These are phyloP conservation scores for Denticeps clupeoides DNA, from an alignment of 2,797 vertebrate species.

Conservation along the genomic window DNA sequence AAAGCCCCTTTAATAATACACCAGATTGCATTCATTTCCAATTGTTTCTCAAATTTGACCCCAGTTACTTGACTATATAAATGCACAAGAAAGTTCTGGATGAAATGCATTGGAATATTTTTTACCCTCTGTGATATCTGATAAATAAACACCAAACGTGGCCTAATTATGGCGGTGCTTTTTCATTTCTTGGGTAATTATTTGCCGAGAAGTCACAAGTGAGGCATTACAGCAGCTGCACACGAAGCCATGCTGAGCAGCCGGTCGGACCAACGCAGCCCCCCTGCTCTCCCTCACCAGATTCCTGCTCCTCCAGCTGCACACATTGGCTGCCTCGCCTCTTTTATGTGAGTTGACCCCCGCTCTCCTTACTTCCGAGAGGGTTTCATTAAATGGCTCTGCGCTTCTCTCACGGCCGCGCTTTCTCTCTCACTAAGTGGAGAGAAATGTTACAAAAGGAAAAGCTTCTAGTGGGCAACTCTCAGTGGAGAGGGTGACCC, in stretches of 20 bases:
- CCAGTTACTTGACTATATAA: too few species aligned
- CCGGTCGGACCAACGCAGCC: slow-evolving; percentile 35
- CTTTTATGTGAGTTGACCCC: slow-evolving; percentile 62
- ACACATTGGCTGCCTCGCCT: slow-evolving; percentile 44
- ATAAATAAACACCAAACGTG: slow-evolving; percentile 3
- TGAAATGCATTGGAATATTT: too few species aligned
- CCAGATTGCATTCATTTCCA: too few species aligned
- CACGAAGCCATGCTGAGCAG: slow-evolving; percentile 41
- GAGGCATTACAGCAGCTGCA: slow-evolving; percentile 20
- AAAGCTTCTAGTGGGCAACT: slow-evolving; percentile 56
- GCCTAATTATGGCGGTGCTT: slow-evolving; percentile 1
- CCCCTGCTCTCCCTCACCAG: slow-evolving; percentile 21
- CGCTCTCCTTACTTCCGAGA: slow-evolving; percentile 63
- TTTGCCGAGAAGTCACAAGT: slow-evolving; percentile 22
- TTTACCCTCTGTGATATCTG: not conserved
- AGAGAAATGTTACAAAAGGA: slow-evolving; percentile 60
- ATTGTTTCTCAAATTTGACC: too few species aligned
- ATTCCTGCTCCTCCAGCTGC: slow-evolving; percentile 38
- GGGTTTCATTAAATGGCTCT: slow-evolving; percentile 69
- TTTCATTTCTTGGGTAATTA: not conserved
- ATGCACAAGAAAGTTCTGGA: too few species aligned
- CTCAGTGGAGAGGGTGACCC: slow-evolving; percentile 66
- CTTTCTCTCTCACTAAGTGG: slow-evolving; percentile 51
- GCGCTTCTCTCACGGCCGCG: slow-evolving; percentile 41
- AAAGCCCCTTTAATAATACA: too few species aligned